Conservation (phyloP, 2,113 vertebrate species). For the Mixornis gularis region DNA sequence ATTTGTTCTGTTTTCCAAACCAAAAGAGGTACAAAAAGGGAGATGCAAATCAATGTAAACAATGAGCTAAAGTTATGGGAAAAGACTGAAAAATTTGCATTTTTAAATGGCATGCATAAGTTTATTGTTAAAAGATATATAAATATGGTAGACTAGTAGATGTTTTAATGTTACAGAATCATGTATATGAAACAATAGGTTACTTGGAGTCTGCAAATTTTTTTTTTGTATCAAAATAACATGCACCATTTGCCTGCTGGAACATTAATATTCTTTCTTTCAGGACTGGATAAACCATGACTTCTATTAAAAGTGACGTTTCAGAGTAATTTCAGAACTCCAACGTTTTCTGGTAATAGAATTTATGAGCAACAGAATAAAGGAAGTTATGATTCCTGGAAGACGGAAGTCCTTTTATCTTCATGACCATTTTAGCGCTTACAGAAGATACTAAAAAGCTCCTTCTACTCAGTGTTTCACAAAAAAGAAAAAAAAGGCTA, state of each 20-base stretch:
- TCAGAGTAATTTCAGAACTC: not conserved
- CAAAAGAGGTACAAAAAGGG: not conserved
- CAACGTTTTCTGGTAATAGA: not conserved
- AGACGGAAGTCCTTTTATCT: not conserved
- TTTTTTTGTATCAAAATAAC: not conserved
- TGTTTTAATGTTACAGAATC: not conserved
- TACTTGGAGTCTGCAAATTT: not conserved
- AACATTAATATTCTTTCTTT: not conserved
- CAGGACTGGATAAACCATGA: not conserved
- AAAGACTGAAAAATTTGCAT: not conserved
- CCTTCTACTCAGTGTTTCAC: not conserved
- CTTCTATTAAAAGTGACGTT: not conserved
- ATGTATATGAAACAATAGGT: not conserved
- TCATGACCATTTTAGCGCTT: not conserved
- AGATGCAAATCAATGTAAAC: not conserved
- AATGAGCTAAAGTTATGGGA: not conserved
- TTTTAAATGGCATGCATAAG: not conserved
- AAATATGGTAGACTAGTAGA: not conserved
- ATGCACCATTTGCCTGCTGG: not conserved
- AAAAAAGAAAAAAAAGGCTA: accelerated
- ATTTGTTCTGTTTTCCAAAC: not conserved
- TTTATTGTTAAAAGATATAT: not conserved
- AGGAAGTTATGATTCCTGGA: not conserved
- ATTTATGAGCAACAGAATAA: not conserved
- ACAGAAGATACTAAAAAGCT: not conserved